A percentile compares a stretch with the other conserved stretches of the same genome.
These are phyloP conservation scores for Hipparchia sbordonii DNA, from an alignment of 2,888 invertebrate species.

Conservation along the genomic window DNA sequence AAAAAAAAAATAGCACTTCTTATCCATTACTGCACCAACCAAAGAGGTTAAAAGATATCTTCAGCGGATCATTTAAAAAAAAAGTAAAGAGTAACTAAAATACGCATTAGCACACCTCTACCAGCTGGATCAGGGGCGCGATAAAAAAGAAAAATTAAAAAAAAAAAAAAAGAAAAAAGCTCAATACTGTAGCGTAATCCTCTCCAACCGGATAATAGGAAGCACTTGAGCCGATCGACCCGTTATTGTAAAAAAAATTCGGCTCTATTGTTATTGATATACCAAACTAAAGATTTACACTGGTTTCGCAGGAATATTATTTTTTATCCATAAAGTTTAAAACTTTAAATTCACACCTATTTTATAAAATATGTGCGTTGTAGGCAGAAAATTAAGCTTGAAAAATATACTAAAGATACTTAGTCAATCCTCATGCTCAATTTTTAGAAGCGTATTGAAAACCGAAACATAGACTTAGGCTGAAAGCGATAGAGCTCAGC, in stretches of 20 bases:
- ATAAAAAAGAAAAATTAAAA: slow-evolving; percentile 53
- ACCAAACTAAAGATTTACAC: not conserved
- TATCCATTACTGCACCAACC: slow-evolving; percentile 15
- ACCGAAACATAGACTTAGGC: too few species aligned
- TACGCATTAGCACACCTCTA: slow-evolving; percentile 74
- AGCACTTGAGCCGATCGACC: slow-evolving; percentile 79
- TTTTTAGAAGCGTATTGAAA: too few species aligned
- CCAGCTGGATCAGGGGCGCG: slow-evolving; percentile 67
- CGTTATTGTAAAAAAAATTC: slow-evolving; percentile 71
- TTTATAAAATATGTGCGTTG: too few species aligned
- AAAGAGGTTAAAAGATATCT: slow-evolving; percentile 30
- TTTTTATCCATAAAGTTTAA: too few species aligned
- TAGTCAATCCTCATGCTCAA: too few species aligned
- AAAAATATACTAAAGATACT: too few species aligned
- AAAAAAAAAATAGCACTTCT: slow-evolving; percentile 7
- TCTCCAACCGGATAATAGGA: slow-evolving; percentile 72
- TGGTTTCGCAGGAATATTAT: not conserved
- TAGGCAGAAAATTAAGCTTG: too few species aligned
- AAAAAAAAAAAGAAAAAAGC: slow-evolving; percentile 55
- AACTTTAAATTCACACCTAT: too few species aligned
- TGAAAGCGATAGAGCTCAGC: too few species aligned
- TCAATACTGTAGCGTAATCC: slow-evolving; percentile 76
- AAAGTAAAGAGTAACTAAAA: slow-evolving; percentile 65
- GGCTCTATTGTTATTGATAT: slow-evolving; percentile 32
- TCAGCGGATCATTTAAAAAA: slow-evolving; percentile 63